phyloP scores from a whole-genome alignment of 1,140 invertebrate genomes.

The Bombus huntii region DNA sequence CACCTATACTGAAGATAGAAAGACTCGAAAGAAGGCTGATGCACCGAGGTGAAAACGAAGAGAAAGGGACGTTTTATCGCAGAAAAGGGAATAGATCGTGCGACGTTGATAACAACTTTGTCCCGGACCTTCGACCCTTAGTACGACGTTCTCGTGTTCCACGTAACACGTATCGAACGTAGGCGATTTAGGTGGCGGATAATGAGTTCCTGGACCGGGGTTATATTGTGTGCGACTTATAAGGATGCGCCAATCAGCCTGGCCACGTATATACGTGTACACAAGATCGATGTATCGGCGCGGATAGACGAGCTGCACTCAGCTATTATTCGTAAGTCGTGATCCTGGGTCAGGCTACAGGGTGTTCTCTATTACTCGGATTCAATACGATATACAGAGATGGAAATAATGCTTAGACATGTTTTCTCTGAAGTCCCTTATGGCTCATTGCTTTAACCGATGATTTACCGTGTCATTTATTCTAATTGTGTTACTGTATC shows the following conservation, averaged over 20 bases:
- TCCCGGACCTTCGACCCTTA: constrained; percentile 53
- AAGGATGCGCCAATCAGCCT: constrained; percentile 61
- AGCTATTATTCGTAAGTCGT: constrained; percentile 67
- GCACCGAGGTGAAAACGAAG: neutral
- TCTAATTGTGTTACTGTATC: constrained; percentile 43
- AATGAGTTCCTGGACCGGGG: constrained; percentile 61
- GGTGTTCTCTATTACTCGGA: constrained; percentile 50
- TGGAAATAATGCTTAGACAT: constrained; percentile 47
- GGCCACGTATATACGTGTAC: neutral
- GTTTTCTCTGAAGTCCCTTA: constrained; percentile 1
- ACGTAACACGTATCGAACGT: constrained; percentile 52
- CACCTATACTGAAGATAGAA: neutral
- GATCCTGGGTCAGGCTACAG: constrained; percentile 59
- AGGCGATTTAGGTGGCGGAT: constrained; percentile 59
- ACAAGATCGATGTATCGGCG: constrained; percentile 63
- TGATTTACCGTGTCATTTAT: constrained; percentile 38
- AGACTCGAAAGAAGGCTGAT: too few relatives aligned
- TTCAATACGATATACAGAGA: constrained; percentile 54
- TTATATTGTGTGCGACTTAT: constrained; percentile 60
- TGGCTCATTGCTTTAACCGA: constrained; percentile 16
- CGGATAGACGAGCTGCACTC: constrained; percentile 51
- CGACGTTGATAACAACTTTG: constrained; percentile 52
- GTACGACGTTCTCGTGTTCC: constrained; percentile 34
- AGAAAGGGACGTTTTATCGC: neutral
- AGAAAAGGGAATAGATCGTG: constrained; percentile 18